phyloP scores from a whole-genome alignment of 2,888 invertebrate genomes.

The Pollenia angustigena region DNA sequence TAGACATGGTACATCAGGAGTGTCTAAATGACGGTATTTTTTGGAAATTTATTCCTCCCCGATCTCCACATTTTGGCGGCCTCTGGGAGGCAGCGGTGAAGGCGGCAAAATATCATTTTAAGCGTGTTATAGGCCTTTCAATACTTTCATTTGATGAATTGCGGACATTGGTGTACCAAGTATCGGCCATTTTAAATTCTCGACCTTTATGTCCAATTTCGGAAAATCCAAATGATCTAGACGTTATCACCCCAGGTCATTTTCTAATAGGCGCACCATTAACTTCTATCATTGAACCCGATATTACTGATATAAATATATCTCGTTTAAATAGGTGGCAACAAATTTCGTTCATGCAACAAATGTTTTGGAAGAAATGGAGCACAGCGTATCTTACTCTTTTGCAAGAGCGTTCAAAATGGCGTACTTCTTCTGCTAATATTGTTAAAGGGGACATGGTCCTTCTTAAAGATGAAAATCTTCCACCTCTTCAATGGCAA shows the following conservation, averaged over 20 bases:
- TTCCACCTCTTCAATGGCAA: too few species aligned
- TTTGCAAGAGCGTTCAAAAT: slow-evolving; percentile 63
- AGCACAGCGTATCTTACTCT: slow-evolving; percentile 52
- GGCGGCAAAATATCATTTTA: too few species aligned
- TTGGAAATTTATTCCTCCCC: neutral
- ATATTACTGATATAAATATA: slow-evolving; percentile 9
- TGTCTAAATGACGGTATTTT: neutral
- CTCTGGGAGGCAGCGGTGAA: too few species aligned
- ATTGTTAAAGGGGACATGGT: too few species aligned
- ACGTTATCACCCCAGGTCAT: slow-evolving; percentile 56
- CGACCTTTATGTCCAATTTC: too few species aligned
- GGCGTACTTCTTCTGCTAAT: too few species aligned
- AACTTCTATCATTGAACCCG: slow-evolving; percentile 15
- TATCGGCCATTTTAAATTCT: too few species aligned
- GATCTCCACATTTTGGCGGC: neutral
- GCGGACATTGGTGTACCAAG: too few species aligned
- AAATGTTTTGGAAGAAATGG: slow-evolving; percentile 70
- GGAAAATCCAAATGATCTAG: slow-evolving; percentile 46
- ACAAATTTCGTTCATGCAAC: slow-evolving; percentile 65
- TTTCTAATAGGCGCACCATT: slow-evolving; percentile 51
- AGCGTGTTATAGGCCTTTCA: too few species aligned
- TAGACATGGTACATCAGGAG: neutral
- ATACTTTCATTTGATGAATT: too few species aligned
- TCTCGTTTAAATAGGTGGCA: slow-evolving; percentile 63
- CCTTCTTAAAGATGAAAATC: too few species aligned